A percentile compares a stretch with the other conserved stretches of the same genome.
These are phyloP conservation scores for Porites cylindrica DNA, from an alignment of 92 coral and sea anemone species.

Conservation along the genomic window DNA sequence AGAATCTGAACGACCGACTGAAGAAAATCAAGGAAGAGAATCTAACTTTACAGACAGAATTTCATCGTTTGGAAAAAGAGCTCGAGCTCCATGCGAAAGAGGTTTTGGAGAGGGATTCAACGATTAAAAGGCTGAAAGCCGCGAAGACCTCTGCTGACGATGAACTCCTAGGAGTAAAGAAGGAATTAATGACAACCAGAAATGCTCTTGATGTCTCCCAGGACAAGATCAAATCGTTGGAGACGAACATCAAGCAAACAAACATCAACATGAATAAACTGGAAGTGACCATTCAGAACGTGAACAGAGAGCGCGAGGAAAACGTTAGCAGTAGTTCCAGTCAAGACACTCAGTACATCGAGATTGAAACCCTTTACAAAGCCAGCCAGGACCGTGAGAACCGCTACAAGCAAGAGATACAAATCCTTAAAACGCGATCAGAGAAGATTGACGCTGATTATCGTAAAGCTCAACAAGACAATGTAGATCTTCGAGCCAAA, in stretches of 20 bases:
- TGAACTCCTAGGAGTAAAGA: conserved; percentile 75
- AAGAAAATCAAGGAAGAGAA: conserved; percentile 84
- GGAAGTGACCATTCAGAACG: conserved; percentile 77
- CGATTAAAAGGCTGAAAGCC: conserved; percentile 72
- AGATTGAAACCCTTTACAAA: conserved; percentile 88
- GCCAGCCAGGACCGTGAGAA: conserved; percentile 87
- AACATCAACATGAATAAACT: conserved; percentile 77
- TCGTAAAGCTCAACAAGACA: conserved; percentile 83
- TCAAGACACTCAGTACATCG: conserved; percentile 85
- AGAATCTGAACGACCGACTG: conserved; percentile 53
- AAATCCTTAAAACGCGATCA: conserved; percentile 76
- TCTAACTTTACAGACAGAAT: conserved; percentile 59
- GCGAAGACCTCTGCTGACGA: conserved; percentile 80
- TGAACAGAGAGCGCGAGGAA: conserved; percentile 85
- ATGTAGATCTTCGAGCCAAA: conserved; percentile 84
- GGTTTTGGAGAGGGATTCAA: conserved; percentile 71
- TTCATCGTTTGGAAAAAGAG: conserved; percentile 71
- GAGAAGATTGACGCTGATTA: conserved; percentile 86
- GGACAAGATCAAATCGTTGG: conserved; percentile 80
- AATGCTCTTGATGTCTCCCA: conserved; percentile 80
- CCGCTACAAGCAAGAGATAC: conserved; percentile 84
- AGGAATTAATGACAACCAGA: conserved; percentile 84
- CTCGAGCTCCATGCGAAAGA: conserved; percentile 72
- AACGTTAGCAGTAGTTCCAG: conserved; percentile 78
- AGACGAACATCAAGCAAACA: conserved; percentile 76